Percentiles rank a stretch among this genome's conserved stretches.
These are phyloP conservation scores for Circaetus cinerascens DNA, from an alignment of 2,113 vertebrate genomes.

Conservation along the genomic window DNA sequence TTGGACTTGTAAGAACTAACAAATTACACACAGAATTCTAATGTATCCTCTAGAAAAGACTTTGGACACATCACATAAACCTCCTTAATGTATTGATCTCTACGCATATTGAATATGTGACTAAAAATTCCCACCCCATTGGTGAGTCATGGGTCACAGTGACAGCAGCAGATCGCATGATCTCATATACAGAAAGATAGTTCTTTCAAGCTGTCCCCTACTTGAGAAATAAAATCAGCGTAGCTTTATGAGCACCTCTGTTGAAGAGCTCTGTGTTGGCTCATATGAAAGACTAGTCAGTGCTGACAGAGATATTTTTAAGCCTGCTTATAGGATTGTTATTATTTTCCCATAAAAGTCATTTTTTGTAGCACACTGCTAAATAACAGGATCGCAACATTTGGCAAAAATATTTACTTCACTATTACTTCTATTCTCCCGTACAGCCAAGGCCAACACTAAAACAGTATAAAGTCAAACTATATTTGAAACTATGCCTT, in stretches of 20 bases:
- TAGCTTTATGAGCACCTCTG: conserved; percentile 5
- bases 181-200: not conserved
- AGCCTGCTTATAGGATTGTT: not conserved
- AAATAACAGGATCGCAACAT: conserved; percentile 27
- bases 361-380: conserved; percentile 7
- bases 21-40: not conserved
- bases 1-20: not conserved
- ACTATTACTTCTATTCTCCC: conserved; percentile 40
- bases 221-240: conserved; percentile 43
- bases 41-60: not conserved
- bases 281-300: not conserved
- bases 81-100: not conserved
- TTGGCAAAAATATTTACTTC: conserved; percentile 55
- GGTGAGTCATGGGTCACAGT: conserved; percentile 41
- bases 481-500: conserved; percentile 54
- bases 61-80: not conserved
- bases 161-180: not conserved
- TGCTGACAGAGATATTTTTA: conserved; percentile 29
- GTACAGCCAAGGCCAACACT: conserved; percentile 44
- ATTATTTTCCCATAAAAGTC: conserved; percentile 1
- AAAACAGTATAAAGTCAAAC: conserved; percentile 58
- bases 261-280: not conserved
- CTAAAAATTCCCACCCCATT: not conserved
- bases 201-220: conserved; percentile 39
- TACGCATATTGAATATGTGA: not conserved